Conservation (phyloP, 2,797 vertebrate genomes). For the Pangasius mekongensis region DNA sequence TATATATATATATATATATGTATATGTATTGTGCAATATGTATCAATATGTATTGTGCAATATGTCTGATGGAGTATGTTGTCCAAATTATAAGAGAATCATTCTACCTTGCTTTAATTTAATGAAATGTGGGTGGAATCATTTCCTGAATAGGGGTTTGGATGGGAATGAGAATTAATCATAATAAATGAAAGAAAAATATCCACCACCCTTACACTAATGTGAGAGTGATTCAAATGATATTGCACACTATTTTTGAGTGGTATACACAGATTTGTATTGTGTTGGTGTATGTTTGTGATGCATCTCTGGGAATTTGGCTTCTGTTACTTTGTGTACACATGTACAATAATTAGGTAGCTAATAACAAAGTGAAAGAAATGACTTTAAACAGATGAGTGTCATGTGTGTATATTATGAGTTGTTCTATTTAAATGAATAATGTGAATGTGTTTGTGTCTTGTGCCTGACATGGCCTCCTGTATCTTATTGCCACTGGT, state of each 20-base stretch:
- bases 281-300: conserved; percentile 60
- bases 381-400: conserved; percentile 44
- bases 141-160: conserved; percentile 3
- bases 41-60: conserved; percentile 34
- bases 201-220: conserved; percentile 23
- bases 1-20: background rate
- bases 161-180: background rate
- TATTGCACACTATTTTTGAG: conserved; percentile 32
- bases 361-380: conserved; percentile 46
- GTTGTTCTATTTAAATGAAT: conserved; percentile 29
- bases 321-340: conserved; percentile 58
- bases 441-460: conserved; percentile 49
- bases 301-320: conserved; percentile 61
- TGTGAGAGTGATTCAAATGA: background rate
- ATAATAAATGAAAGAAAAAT: conserved; percentile 3
- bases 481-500: conserved; percentile 54
- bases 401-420: conserved; percentile 41
- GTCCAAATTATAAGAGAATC: background rate
- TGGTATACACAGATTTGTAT: conserved; percentile 46
- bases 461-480: conserved; percentile 29
- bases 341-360: conserved; percentile 47
- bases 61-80: conserved; percentile 21
- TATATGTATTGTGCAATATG: conserved; percentile 23
- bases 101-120: conserved; percentile 10
- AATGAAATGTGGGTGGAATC: conserved; percentile 5